Conservation (phyloP, 53 echinoderm and acorn worm genomes). For the Apostichopus leukothele region DNA sequence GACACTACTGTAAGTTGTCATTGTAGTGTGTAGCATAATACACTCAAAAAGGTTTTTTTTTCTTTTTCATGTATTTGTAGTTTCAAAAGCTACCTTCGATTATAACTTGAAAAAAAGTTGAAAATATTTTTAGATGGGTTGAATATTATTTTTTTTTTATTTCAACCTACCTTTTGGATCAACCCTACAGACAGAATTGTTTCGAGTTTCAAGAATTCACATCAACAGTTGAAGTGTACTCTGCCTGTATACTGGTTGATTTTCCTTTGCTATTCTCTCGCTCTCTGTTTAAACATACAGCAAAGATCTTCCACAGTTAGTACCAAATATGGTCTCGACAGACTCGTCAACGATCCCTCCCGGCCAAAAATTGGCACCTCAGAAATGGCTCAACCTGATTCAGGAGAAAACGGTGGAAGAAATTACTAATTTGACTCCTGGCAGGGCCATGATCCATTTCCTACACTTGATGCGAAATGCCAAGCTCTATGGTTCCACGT, state of each 20-base stretch:
- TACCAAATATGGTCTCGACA: slow-evolving; percentile 63
- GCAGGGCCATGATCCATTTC: slow-evolving; percentile 64
- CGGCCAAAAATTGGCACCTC: slow-evolving; percentile 46
- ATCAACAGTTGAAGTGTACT: background rate
- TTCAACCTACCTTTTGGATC: too few relatives aligned
- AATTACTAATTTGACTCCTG: slow-evolving; percentile 54
- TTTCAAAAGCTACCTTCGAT: too few relatives aligned
- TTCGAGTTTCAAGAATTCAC: background rate
- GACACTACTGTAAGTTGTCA: too few relatives aligned
- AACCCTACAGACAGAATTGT: too few relatives aligned
- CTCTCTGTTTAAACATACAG: slow-evolving; percentile 36
- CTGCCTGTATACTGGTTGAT: background rate
- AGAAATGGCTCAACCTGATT: slow-evolving; percentile 87
- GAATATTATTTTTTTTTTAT: too few relatives aligned
- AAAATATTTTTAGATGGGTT: too few relatives aligned
- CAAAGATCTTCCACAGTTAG: slow-evolving; percentile 65
- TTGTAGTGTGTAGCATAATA: too few relatives aligned
- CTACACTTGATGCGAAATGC: slow-evolving; percentile 56
- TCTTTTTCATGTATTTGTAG: too few relatives aligned
- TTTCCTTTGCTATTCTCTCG: background rate
- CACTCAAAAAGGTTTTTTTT: too few relatives aligned
- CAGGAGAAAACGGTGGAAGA: slow-evolving; percentile 49
- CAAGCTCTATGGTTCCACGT: slow-evolving; percentile 76
- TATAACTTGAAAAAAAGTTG: too few relatives aligned
- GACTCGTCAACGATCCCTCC: background rate